Conservation (phyloP, 2,797 vertebrate species). For the Molossus molossus region DNA sequence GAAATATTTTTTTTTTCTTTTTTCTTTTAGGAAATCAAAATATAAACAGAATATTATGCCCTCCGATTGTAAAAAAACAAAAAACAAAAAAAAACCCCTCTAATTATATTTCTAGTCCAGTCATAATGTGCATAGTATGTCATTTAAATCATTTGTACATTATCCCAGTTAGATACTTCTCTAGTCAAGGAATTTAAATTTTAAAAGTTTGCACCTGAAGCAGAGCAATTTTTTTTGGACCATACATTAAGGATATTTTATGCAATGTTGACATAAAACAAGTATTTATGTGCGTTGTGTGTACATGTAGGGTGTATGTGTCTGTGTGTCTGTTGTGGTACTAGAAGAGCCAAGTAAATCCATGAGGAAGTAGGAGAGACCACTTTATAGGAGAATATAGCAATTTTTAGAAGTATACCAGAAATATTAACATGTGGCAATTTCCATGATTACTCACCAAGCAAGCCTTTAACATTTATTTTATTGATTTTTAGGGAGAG, state of each 20-base stretch:
- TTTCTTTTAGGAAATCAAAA: constrained; percentile 8
- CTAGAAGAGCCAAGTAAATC: neutral
- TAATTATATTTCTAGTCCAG: neutral
- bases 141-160: neutral
- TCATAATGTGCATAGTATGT: neutral
- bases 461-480: neutral
- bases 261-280: neutral
- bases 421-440: neutral
- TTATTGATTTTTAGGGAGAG: too few species aligned
- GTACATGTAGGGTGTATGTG: neutral
- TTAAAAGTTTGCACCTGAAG: neutral
- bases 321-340: neutral
- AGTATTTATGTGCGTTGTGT: neutral
- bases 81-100: too few species aligned
- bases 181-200: neutral
- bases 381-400: neutral
- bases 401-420: neutral
- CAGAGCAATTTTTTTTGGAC: neutral
- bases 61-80: neutral
- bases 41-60: neutral
- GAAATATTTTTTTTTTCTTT: neutral
- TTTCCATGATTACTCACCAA: neutral
- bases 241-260: neutral
- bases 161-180: neutral
- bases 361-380: neutral